A percentile compares a stretch with the other conserved stretches of the same genome.
Evolutionary conservation across 2,888 invertebrate species (phyloP).

Genomic region (Ochlodes sylvanus): DNA sequence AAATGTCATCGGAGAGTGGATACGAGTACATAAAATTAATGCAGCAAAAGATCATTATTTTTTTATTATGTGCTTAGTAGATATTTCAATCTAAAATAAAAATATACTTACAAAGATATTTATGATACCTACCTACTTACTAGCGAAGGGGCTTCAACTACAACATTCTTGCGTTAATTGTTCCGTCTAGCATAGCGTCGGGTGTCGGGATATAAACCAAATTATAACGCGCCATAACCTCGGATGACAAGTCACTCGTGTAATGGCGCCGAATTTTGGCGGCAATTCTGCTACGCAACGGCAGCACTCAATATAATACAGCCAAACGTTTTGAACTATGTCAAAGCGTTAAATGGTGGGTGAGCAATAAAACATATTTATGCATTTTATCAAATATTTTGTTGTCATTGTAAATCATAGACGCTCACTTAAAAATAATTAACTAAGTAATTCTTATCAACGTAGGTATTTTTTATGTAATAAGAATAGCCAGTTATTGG

Average conservation of each 20-base stretch:
- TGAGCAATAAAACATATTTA: constrained; percentile 52
- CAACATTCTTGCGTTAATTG: constrained; percentile 60
- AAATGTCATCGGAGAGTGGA: too few species aligned
- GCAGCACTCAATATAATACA: constrained; percentile 50
- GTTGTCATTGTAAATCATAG: constrained; percentile 47
- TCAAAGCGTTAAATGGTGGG: constrained; percentile 70
- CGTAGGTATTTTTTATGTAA: background rate
- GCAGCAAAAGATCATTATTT: too few species aligned
- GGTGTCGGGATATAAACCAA: constrained; percentile 81
- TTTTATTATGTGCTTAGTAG: too few species aligned
- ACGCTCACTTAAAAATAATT: too few species aligned
- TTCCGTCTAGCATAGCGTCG: constrained; percentile 67
- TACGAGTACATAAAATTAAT: too few species aligned
- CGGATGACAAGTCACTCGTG: constrained; percentile 78
- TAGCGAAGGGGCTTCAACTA: background rate
- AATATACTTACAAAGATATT: too few species aligned
- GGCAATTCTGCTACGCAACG: constrained; percentile 59
- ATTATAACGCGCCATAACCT: constrained; percentile 83
- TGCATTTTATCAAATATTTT: constrained; percentile 52
- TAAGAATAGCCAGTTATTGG: too few species aligned
- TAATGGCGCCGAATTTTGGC: constrained; percentile 80
- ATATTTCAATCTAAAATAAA: too few species aligned
- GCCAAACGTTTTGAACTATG: constrained; percentile 66
- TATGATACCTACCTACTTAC: too few species aligned
- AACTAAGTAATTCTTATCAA: background rate